Percentiles rank a stretch among this genome's conserved stretches.
These are phyloP conservation scores for Columba janthina DNA, from an alignment of 2,113 vertebrate genomes.

Conservation along the genomic window DNA sequence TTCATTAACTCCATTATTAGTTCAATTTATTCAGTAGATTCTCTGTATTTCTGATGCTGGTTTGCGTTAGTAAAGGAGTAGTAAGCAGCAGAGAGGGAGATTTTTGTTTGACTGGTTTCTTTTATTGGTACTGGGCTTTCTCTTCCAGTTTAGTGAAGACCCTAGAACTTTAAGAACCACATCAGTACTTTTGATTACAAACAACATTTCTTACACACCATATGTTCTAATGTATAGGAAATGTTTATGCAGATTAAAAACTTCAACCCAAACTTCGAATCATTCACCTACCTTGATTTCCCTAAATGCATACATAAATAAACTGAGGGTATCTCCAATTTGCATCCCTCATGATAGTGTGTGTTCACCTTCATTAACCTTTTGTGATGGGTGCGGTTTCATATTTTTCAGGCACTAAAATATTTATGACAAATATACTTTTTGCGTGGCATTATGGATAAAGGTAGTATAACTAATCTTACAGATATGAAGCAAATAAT, in stretches of 20 bases:
- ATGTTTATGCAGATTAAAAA: background rate
- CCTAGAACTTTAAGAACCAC: background rate
- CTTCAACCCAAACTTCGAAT: background rate
- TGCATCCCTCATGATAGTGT: background rate
- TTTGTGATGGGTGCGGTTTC: background rate
- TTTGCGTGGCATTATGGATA: background rate
- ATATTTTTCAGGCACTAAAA: background rate
- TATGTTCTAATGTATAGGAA: background rate
- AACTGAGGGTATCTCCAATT: background rate
- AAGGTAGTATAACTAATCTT: background rate
- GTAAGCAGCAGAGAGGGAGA: background rate
- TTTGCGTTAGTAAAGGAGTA: background rate
- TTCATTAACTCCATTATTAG: background rate
- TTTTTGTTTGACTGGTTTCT: background rate
- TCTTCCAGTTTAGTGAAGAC: background rate
- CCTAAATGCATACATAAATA: background rate
- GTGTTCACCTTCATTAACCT: background rate
- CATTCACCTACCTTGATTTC: background rate
- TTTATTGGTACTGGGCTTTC: background rate
- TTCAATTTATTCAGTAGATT: background rate
- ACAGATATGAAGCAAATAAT: background rate
- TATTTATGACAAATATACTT: background rate
- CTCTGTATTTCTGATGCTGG: background rate
- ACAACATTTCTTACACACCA: background rate
- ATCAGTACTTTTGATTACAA: background rate